Conservation (phyloP, 2,797 vertebrate genomes). For the Anguilla megastoma region DNA sequence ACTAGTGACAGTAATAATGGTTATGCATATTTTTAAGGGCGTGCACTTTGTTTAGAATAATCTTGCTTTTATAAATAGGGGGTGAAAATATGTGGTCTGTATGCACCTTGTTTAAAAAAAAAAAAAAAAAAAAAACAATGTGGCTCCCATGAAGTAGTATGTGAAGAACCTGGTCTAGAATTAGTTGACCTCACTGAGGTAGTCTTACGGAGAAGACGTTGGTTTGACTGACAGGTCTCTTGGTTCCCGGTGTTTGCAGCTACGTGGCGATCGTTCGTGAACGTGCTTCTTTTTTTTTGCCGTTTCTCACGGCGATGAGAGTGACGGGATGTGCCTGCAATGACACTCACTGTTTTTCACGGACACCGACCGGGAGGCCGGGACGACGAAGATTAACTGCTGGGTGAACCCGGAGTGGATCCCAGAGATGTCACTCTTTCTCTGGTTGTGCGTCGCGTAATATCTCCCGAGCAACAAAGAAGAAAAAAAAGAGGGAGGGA, state of each 20-base stretch:
- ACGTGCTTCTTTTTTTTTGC: background rate
- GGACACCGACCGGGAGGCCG: background rate
- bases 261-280: background rate
- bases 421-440: slow-evolving; percentile 27
- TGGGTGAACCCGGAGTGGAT: slow-evolving; percentile 16
- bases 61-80: too few relatives aligned
- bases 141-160: background rate
- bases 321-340: background rate
- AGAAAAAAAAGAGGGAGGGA: background rate
- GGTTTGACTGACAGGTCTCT: background rate
- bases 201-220: background rate
- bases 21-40: too few relatives aligned
- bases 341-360: background rate
- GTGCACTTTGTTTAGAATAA: too few relatives aligned
- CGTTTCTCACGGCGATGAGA: background rate
- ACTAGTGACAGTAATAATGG: too few relatives aligned
- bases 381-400: background rate
- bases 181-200: background rate
- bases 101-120: too few relatives aligned
- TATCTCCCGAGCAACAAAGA: slow-evolving; percentile 26
- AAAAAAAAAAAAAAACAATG: background rate
- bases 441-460: background rate
- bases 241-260: background rate
- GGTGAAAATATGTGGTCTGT: too few relatives aligned
- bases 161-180: background rate